These are phyloP conservation scores for Poecilia wingei DNA, from an alignment of 2,797 vertebrate genomes.

Conservation along the genomic window DNA sequence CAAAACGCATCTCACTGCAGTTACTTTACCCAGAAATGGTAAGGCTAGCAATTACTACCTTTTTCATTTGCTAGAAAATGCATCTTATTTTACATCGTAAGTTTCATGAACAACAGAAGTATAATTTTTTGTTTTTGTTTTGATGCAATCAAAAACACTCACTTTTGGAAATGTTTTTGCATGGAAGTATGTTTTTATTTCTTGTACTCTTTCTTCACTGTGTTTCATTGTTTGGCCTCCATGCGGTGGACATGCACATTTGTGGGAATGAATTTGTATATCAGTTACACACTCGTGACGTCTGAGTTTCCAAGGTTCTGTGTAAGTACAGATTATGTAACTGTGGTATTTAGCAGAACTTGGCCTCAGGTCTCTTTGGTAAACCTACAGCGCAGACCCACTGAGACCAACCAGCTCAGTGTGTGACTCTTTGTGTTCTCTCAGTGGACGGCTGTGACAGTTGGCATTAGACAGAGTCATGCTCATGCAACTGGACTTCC, in stretches of 20 bases:
- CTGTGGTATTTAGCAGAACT: slow-evolving; percentile 53
- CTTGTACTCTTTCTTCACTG: background rate
- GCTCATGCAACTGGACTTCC: slow-evolving; percentile 25
- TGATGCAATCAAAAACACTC: too few species aligned
- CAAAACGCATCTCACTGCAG: too few species aligned
- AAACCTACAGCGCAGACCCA: slow-evolving; percentile 33
- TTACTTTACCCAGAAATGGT: background rate
- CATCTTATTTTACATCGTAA: background rate
- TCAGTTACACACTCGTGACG: background rate
- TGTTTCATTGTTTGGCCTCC: background rate
- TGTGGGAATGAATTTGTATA: slow-evolving; percentile 6
- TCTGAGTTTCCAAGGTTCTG: background rate
- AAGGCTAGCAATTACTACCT: background rate
- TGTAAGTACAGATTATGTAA: slow-evolving; percentile 47
- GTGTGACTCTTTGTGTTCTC: slow-evolving; percentile 14
- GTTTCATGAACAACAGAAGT: background rate
- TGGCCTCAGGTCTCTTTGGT: slow-evolving; percentile 29
- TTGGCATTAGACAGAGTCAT: slow-evolving; percentile 43
- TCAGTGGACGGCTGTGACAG: slow-evolving; percentile 40
- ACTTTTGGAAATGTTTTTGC: background rate
- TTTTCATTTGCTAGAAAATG: background rate
- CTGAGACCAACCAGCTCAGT: slow-evolving; percentile 36
- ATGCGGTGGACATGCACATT: background rate
- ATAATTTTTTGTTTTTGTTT: background rate
- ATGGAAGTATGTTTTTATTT: background rate